Percentiles rank a stretch among this genome's conserved stretches.
These are phyloP conservation scores for Calosoma granatense DNA, from an alignment of 1,140 invertebrate species.

Conservation along the genomic window DNA sequence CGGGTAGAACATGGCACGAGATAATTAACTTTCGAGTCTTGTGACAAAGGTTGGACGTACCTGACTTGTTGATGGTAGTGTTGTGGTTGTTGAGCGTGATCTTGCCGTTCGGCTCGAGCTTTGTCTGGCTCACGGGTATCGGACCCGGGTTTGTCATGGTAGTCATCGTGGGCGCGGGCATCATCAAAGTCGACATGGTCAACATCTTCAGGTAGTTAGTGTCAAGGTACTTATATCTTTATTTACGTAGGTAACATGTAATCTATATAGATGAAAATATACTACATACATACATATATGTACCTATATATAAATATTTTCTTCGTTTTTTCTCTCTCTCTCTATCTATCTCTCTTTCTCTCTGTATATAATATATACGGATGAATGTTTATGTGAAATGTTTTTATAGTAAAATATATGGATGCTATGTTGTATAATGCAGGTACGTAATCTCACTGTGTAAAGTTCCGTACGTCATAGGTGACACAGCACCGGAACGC, in stretches of 20 bases:
- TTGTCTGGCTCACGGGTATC: conserved; percentile 25
- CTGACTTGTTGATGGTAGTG: conserved; percentile 25
- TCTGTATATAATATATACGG: conserved; percentile 1
- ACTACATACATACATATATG: too few species aligned
- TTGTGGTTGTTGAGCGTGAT: conserved; percentile 24
- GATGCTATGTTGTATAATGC: conserved; percentile 11
- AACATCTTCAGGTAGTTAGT: conserved; percentile 16
- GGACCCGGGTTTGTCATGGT: conserved; percentile 24
- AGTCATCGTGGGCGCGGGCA: conserved; percentile 29
- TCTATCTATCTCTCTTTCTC: conserved; percentile 1
- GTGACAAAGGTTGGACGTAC: too few species aligned
- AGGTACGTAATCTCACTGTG: conserved; percentile 24
- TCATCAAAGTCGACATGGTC: conserved; percentile 34
- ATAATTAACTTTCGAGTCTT: too few species aligned
- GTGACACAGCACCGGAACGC: conserved; percentile 12
- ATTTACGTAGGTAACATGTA: too few species aligned
- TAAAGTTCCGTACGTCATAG: conserved; percentile 6
- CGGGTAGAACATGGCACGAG: background rate
- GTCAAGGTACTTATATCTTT: too few species aligned
- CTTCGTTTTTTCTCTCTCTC: background rate
- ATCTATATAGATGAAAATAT: conserved; percentile 6
- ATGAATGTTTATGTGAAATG: background rate
- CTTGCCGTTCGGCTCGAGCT: conserved; percentile 27
- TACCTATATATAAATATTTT: too few species aligned
- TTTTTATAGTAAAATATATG: background rate